Percentiles rank a stretch among this genome's conserved stretches.
Evolutionary conservation across 2,797 vertebrate genomes (phyloP).

Genomic region (Alcedo atthis): DNA sequence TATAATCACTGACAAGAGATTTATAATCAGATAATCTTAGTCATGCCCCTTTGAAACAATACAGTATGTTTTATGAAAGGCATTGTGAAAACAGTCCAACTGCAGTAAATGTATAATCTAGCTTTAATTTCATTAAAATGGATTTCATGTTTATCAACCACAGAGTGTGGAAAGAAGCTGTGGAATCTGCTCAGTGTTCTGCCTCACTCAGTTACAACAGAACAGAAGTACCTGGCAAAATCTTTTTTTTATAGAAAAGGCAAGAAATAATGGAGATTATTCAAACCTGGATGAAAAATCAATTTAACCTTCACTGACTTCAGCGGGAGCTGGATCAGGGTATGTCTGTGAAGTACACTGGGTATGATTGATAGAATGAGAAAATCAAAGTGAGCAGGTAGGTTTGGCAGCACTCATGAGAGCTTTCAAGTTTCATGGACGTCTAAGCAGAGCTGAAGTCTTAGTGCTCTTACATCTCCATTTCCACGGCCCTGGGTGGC

Average conservation of each 20-base stretch:
- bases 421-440: background rate
- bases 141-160: background rate
- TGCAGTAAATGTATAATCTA: background rate
- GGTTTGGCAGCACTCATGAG: background rate
- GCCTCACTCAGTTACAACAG: background rate
- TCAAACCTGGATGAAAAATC: background rate
- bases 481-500: background rate
- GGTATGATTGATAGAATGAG: background rate
- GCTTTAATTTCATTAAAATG: background rate
- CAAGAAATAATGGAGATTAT: background rate
- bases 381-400: background rate
- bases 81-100: background rate
- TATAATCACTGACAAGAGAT: background rate
- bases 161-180: background rate
- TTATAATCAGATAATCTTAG: background rate
- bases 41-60: background rate
- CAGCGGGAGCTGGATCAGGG: background rate
- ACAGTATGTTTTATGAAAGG: background rate
- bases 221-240: background rate
- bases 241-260: background rate
- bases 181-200: background rate
- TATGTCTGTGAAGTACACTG: background rate
- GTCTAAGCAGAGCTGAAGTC: background rate
- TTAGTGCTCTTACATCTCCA: background rate
- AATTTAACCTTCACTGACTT: background rate